Evolutionary conservation across 2,888 invertebrate genomes (phyloP).

Genomic region (Stenolophus ochropezus): DNA sequence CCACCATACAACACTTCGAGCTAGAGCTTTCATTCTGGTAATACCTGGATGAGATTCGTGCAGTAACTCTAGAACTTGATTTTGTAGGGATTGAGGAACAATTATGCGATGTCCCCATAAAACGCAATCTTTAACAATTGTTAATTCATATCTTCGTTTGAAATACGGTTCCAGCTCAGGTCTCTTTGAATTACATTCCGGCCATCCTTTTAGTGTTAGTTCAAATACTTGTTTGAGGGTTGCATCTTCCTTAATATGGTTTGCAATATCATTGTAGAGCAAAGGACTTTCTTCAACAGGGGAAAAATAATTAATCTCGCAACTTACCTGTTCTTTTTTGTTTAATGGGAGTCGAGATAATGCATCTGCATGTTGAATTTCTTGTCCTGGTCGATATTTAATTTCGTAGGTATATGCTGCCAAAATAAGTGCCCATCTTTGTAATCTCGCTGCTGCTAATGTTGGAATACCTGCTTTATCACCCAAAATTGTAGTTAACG

Average conservation of each 20-base stretch:
- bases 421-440: not conserved
- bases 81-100: slow-evolving; percentile 44
- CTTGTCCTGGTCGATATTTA: not conserved
- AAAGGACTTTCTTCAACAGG: not conserved
- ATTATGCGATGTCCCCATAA: slow-evolving; percentile 20
- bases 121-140: not conserved
- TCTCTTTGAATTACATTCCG: not conserved
- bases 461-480: not conserved
- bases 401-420: not conserved
- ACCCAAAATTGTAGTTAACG: not conserved
- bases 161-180: not conserved
- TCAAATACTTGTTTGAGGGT: not conserved
- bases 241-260: not conserved
- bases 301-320: not conserved
- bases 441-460: not conserved
- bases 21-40: slow-evolving; percentile 64
- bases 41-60: slow-evolving; percentile 63
- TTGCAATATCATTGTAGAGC: not conserved
- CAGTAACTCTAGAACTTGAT: slow-evolving; percentile 51
- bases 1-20: slow-evolving; percentile 61
- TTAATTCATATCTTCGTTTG: not conserved
- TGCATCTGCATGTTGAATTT: not conserved
- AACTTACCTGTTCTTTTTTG: not conserved
- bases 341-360: not conserved
- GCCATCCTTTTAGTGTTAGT: too few relatives aligned